phyloP scores from a whole-genome alignment of 2,888 invertebrate species.

The Oxycera nigricornis region DNA sequence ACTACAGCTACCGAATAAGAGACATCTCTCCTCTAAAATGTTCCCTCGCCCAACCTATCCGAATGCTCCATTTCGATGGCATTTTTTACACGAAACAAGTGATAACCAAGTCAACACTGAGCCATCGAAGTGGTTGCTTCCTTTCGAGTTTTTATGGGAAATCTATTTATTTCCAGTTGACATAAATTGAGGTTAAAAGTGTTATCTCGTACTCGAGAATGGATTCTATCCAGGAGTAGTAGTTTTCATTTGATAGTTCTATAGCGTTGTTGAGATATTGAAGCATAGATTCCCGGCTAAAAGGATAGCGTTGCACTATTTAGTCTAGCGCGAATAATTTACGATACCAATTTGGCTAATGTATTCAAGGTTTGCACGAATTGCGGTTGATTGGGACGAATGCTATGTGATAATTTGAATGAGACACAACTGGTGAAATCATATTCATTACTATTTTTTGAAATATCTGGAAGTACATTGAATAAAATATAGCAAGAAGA shows the following conservation, averaged over 20 bases:
- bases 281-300: background rate
- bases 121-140: background rate
- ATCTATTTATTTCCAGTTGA: conserved; percentile 25
- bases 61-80: background rate
- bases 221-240: background rate
- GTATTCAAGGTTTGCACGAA: background rate
- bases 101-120: conserved; percentile 1
- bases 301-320: background rate
- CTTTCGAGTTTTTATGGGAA: conserved; percentile 19
- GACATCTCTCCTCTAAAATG: background rate
- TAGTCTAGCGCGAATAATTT: conserved; percentile 3
- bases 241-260: background rate
- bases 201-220: conserved; percentile 1
- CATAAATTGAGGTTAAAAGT: conserved; percentile 24
- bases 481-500: too few species aligned
- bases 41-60: too few species aligned
- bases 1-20: background rate
- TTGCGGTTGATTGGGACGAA: background rate
- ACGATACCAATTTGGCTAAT: background rate
- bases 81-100: background rate
- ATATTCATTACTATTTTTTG: too few species aligned
- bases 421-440: too few species aligned
- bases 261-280: background rate
- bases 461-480: too few species aligned
- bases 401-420: background rate